Conservation (phyloP, 1,140 invertebrate species). For the Drosophila leontia region DNA sequence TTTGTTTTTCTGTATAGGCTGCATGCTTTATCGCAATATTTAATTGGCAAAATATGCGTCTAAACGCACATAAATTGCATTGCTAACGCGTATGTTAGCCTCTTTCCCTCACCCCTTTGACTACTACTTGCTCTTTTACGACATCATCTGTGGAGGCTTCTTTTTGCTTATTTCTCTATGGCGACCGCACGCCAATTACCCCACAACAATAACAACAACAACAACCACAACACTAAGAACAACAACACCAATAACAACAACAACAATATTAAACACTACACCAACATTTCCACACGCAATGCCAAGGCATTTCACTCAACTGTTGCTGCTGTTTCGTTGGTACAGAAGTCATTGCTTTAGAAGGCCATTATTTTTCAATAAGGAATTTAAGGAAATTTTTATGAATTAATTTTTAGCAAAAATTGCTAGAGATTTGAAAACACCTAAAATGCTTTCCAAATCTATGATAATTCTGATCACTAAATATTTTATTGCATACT, state of each 20-base stretch:
- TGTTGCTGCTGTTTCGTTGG: slow-evolving; percentile 49
- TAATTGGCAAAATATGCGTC: slow-evolving; percentile 85
- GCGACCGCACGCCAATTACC: slow-evolving; percentile 56
- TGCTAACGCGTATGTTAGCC: slow-evolving; percentile 79
- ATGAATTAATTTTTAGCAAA: no score
- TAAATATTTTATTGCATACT: background rate
- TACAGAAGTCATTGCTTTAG: background rate
- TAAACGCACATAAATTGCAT: slow-evolving; percentile 85
- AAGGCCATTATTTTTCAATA: no score
- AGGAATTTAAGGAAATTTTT: background rate
- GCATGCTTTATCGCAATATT: slow-evolving; percentile 85
- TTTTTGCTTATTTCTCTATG: slow-evolving; percentile 8
- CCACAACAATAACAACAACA: slow-evolving; percentile 34
- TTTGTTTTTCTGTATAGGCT: slow-evolving; percentile 59
- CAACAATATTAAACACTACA: slow-evolving; percentile 6
- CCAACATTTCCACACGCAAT: slow-evolving; percentile 70
- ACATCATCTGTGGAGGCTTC: slow-evolving; percentile 27
- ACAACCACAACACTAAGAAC: slow-evolving; percentile 30
- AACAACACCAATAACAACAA: slow-evolving; percentile 27
- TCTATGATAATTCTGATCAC: background rate
- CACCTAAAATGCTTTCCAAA: no score
- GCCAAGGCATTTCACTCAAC: slow-evolving; percentile 77
- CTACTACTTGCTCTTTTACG: slow-evolving; percentile 8
- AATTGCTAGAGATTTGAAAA: background rate
- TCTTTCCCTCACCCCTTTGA: slow-evolving; percentile 3